phyloP scores from a whole-genome alignment of 1,140 invertebrate genomes.

The Drosophila truncata region DNA sequence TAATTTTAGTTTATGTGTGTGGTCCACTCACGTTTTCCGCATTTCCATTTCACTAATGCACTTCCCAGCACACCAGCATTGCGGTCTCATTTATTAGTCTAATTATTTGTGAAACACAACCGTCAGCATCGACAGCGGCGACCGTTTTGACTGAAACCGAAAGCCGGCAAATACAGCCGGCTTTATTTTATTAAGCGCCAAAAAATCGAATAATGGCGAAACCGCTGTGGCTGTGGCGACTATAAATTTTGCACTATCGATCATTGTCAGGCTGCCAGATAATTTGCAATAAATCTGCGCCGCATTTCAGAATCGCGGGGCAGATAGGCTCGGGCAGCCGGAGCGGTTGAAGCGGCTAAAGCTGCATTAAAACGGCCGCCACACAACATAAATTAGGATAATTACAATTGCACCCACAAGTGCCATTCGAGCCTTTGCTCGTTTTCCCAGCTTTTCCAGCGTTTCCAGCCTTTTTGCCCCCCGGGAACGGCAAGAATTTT shows the following conservation, averaged over 20 bases:
- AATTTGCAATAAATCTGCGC: constrained; percentile 80
- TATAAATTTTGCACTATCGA: constrained; percentile 77
- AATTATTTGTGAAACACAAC: constrained; percentile 64
- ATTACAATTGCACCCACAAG: constrained; percentile 84
- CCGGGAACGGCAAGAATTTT: constrained; percentile 72
- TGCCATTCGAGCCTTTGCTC: constrained; percentile 62
- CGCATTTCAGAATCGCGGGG: constrained; percentile 61
- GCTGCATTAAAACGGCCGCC: constrained; percentile 47
- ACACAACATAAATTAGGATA: constrained; percentile 82
- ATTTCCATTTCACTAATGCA: constrained; percentile 61
- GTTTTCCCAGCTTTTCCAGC: constrained; percentile 6
- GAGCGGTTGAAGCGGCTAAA: constrained; percentile 16
- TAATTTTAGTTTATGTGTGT: constrained; percentile 16
- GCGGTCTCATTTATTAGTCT: constrained; percentile 67
- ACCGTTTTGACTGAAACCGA: constrained; percentile 51
- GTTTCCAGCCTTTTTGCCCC: constrained; percentile 5
- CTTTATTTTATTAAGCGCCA: constrained; percentile 49
- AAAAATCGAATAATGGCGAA: constrained; percentile 25
- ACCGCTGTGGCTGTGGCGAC: constrained; percentile 28
- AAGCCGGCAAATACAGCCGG: constrained; percentile 34
- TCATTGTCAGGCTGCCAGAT: constrained; percentile 75
- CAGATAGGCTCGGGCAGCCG: constrained; percentile 5
- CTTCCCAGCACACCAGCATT: constrained; percentile 31
- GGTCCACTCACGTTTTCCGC: constrained; percentile 25
- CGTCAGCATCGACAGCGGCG: constrained; percentile 37